These are phyloP conservation scores for Eupithecia vulgata DNA, from an alignment of 2,888 invertebrate genomes.

Conservation along the genomic window DNA sequence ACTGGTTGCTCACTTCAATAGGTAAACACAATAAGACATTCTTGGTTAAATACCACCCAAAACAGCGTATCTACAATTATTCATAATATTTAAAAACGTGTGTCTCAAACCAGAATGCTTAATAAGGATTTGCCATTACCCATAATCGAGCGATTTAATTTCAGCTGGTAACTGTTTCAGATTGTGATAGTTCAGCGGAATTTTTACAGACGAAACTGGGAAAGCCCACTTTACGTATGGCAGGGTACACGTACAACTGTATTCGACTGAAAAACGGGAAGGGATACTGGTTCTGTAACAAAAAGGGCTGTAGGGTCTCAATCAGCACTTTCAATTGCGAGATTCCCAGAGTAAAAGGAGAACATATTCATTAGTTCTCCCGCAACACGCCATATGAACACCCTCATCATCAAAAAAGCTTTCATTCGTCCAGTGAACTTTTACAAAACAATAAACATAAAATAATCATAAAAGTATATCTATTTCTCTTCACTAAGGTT, in stretches of 20 bases:
- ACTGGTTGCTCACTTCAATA: too few species aligned
- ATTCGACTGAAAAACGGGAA: not conserved
- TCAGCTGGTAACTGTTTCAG: not conserved
- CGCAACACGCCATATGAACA: not conserved
- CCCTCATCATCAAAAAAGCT: too few species aligned
- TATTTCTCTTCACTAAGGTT: too few species aligned
- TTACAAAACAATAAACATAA: too few species aligned
- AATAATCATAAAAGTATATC: too few species aligned
- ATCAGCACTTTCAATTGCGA: conserved; percentile 1
- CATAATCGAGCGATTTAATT: not conserved
- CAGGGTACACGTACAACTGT: conserved; percentile 8
- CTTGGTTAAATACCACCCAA: too few species aligned
- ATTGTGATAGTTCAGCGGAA: not conserved
- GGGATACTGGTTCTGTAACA: conserved; percentile 7
- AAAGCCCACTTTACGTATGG: not conserved
- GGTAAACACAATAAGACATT: too few species aligned
- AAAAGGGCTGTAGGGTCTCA: not conserved
- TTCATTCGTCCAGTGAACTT: too few species aligned
- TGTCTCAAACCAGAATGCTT: too few species aligned
- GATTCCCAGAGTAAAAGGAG: conserved; percentile 13
- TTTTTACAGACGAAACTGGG: not conserved
- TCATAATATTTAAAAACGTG: too few species aligned
- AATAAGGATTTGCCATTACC: not conserved
- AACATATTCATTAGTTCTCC: conserved; percentile 1
- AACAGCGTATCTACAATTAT: too few species aligned